Percentiles rank a stretch among this genome's conserved stretches.
These are phyloP conservation scores for Orthonyx spaldingii DNA, from an alignment of 2,113 vertebrate genomes.

Conservation along the genomic window DNA sequence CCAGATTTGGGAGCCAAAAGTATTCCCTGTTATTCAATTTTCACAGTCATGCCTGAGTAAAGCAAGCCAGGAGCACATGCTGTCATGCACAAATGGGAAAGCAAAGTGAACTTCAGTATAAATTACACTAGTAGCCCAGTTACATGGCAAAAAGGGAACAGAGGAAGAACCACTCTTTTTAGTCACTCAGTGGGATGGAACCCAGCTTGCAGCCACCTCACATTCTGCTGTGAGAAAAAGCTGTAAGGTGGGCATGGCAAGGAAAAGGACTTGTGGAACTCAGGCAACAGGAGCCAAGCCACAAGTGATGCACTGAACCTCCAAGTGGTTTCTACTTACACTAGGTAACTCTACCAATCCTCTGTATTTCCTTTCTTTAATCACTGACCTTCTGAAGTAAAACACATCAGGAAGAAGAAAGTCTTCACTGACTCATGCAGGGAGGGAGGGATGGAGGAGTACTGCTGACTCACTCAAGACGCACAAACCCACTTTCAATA, in stretches of 20 bases:
- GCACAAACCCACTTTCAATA: conserved; percentile 42
- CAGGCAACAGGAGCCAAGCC: neutral
- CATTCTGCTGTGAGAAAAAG: neutral
- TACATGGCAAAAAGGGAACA: neutral
- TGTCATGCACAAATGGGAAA: neutral
- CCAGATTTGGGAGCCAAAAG: neutral
- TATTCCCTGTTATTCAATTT: neutral
- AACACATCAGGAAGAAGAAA: neutral
- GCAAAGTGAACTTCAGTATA: neutral
- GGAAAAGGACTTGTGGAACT: neutral
- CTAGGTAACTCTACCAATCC: neutral
- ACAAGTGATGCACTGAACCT: neutral
- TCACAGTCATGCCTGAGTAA: neutral
- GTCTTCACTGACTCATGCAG: conserved; percentile 13
- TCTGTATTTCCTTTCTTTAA: neutral
- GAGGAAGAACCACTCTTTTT: neutral
- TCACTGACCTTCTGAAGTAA: neutral
- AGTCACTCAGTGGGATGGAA: neutral
- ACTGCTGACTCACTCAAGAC: conserved; percentile 17
- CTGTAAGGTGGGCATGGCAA: neutral
- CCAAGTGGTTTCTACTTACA: neutral
- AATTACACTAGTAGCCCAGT: neutral
- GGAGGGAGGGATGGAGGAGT: conserved; percentile 33
- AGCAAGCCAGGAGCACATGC: neutral
- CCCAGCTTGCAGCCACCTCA: neutral